Evolutionary conservation across 2,113 vertebrate species (phyloP).

Genomic region (Willisornis vidua): DNA sequence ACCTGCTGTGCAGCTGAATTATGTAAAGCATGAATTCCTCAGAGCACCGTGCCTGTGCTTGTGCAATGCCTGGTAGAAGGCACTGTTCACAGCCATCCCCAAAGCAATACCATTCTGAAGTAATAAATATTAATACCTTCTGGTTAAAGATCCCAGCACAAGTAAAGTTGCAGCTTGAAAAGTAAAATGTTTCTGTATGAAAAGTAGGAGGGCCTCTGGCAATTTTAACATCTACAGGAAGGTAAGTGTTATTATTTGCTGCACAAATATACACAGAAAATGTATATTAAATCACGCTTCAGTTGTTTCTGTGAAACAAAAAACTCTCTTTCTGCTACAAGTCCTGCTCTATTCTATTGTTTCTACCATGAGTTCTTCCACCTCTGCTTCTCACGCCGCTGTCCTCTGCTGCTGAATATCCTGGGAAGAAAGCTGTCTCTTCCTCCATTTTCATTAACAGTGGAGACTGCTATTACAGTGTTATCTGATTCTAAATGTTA

Average conservation of each 20-base stretch:
- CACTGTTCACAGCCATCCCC: background rate
- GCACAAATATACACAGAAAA: conserved; percentile 10
- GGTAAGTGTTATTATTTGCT: conserved; percentile 20
- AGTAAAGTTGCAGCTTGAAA: background rate
- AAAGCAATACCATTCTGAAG: background rate
- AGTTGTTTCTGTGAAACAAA: background rate
- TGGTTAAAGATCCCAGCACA: conserved; percentile 1
- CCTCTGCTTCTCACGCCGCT: background rate
- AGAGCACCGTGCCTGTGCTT: background rate
- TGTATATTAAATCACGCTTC: background rate
- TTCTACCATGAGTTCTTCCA: background rate
- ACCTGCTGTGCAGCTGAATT: background rate
- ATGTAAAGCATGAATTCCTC: background rate
- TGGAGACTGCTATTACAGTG: background rate
- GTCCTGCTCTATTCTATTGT: background rate
- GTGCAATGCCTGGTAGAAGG: conserved; percentile 14
- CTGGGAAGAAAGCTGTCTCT: background rate
- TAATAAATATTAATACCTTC: conserved; percentile 53
- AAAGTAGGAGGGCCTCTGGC: conserved; percentile 1
- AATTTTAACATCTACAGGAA: conserved; percentile 4
- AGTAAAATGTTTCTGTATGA: background rate
- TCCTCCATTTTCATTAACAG: background rate
- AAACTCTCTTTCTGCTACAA: background rate
- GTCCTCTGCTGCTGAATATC: background rate
- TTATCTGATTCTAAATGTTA: conserved; percentile 3